Evolutionary conservation across 2,888 invertebrate species (phyloP), one percentile per base, ranked within the genome.

Genomic region (Lycophotia porphyrea): DNA sequence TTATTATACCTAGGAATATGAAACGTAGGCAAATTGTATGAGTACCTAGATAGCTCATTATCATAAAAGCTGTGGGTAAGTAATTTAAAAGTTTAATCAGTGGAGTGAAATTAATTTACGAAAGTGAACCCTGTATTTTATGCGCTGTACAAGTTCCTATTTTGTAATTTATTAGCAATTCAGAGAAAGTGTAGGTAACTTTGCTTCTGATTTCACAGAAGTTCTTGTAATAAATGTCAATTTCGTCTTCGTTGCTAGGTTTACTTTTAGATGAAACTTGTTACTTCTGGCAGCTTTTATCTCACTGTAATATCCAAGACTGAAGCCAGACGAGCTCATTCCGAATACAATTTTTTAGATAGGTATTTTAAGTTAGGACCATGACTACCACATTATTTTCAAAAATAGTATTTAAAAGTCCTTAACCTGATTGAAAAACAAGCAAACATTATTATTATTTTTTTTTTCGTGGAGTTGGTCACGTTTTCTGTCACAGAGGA

Each of bases 31-130:
- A 66, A 44, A 75, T 47, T 34, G 58, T 79, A 55, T 64, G 31
- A 39, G 18, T 49, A 78, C 13, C 8, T 34, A 66, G 24, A 52
- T 52, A 44, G 31, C 76, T 82, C 34, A 55, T 70, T 55, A 66
- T 15, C 55, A 75, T 81, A 67, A 71, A 71, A 64, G n/a, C 55
- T 68, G 61, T n/a, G 44, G 24, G 42, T 77, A 64, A 39, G 49
- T 77, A 60, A 44, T 65, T 39, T 44, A 39, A 71, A 63, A 73
- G 31, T 58, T 84, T 84, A 70, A 84, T 84, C 80, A 81, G 66
- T 58, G n/a, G 70, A 81, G 66, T 27, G 74, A 80, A 67, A 79
- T 79, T 79, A 73, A 84, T 81, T 70, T 73, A 42, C 24, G 34
- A 49, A 81, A 84, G 79, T 83, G 71, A 60, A 31, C 58, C 60